A percentile compares a stretch with the other conserved stretches of the same genome.
phyloP scores from a whole-genome alignment of 2,797 vertebrate species.

The Gorsachius magnificus region DNA sequence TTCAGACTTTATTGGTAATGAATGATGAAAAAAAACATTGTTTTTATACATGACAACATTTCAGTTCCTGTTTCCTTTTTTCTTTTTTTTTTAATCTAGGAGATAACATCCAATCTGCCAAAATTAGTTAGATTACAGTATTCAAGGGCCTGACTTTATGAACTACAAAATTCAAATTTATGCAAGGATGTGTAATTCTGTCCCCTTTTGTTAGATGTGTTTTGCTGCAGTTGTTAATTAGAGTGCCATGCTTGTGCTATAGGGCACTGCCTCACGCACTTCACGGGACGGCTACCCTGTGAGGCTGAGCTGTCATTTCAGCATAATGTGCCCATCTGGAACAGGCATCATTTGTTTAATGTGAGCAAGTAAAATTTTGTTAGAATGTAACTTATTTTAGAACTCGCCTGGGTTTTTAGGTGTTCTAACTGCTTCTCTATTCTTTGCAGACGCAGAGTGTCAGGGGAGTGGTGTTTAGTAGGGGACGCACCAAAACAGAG shows the following conservation, averaged over 20 bases:
- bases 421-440: neutral
- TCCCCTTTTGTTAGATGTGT: neutral
- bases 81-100: neutral
- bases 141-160: neutral
- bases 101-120: neutral
- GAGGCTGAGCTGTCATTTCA: neutral
- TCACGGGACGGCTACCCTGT: neutral
- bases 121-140: neutral
- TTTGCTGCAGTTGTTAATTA: neutral
- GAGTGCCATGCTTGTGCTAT: neutral
- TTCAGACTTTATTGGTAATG: neutral
- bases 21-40: neutral
- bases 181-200: neutral
- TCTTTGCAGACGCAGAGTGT: neutral
- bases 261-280: neutral
- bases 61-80: neutral
- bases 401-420: neutral
- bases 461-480: neutral
- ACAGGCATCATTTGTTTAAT: neutral
- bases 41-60: rapidly evolving
- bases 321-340: neutral
- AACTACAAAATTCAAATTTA: neutral
- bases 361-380: neutral
- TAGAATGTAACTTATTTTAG: neutral
- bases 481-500: neutral